Evolutionary conservation across 2,888 invertebrate species (phyloP), one percentile per base, ranked within the genome.

Genomic region (Phlogophora meticulosa): DNA sequence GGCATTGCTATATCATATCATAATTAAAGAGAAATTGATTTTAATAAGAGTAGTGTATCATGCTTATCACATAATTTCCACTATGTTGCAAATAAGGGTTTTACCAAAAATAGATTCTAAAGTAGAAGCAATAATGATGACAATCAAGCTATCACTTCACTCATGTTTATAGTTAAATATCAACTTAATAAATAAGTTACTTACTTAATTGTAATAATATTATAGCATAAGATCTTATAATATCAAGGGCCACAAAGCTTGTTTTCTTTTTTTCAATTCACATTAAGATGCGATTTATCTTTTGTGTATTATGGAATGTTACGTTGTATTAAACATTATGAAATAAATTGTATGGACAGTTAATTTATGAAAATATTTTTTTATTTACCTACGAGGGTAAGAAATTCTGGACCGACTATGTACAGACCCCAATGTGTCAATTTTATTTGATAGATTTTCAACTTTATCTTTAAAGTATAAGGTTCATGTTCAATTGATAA

Each of bases 251-350:
- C 28, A 53, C 38, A 13, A 56, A 76, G 42, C 49, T 59, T 45
- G 15, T 7, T 62, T 48, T 59, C 22, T 60, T 57, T 52, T 56
- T 56, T 51, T 15, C 9, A 53, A 64, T 66, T 67, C 55, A 59
- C 46, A 48, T 45, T n/a, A n/a, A n/a, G 17, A 51, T 62, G 59
- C 48, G 68, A 59, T 51, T 43, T 48, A 45, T 57, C 10, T 49
- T 73, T 68, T 70, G 58, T 75, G 53, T 55, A 69, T 3, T 79
- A 56, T 10, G 76, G 76, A 77, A 59, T 75, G 53, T 72, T 77
- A 62, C 49, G 53, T 73, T 76, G 60, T 57, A 72, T 49, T 73
- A 69, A 76, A 74, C 34, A 45, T 22, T 55, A 56, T 57, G 7
- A 62, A 81, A 72, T 60, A 64, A 76, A 61, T 61, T 60, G 63